Evolutionary conservation across 2,113 vertebrate genomes (phyloP).

Genomic region (Noctilio leporinus): DNA sequence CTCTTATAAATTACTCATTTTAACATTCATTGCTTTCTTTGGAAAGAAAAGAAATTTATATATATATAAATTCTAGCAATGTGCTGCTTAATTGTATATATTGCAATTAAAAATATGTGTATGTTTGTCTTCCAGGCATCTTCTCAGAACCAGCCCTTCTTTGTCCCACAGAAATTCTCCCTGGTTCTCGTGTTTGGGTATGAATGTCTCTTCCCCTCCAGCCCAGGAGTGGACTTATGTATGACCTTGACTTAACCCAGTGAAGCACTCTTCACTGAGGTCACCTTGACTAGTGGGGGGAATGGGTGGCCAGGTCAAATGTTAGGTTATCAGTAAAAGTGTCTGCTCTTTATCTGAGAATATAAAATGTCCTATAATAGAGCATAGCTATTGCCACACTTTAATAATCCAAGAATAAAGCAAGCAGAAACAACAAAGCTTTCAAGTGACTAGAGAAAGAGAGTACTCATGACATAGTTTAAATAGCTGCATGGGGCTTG

Average conservation of each 20-base stretch:
- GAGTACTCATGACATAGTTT: not conserved
- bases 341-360: not conserved
- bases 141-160: not conserved
- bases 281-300: not conserved
- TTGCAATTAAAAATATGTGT: not conserved
- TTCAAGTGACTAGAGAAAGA: not conserved
- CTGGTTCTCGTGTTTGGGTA: not conserved
- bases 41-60: slow-evolving; percentile 1
- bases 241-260: not conserved
- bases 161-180: not conserved
- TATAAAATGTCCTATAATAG: not conserved
- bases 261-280: not conserved
- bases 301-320: not conserved
- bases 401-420: not conserved
- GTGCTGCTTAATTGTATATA: not conserved
- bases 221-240: not conserved
- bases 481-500: not conserved
- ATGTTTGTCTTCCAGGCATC: not conserved
- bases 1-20: not conserved
- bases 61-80: not conserved
- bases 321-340: not conserved
- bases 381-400: not conserved
- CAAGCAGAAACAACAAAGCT: not conserved
- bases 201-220: not conserved
- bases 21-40: not conserved